These are phyloP conservation scores for Trichonephila clavata DNA, from an alignment of 1,140 invertebrate genomes.

Conservation along the genomic window DNA sequence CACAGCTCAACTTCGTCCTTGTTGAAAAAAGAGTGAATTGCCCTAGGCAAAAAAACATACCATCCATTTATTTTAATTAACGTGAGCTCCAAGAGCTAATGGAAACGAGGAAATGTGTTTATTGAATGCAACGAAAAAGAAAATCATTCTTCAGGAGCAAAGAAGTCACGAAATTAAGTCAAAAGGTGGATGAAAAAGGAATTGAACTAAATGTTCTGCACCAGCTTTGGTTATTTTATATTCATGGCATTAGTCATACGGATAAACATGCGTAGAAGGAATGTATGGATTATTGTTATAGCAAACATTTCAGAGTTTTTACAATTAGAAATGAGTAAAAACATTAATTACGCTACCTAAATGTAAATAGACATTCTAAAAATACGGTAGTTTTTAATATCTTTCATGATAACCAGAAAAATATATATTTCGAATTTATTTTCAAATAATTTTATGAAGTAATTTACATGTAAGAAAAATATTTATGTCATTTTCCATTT, in stretches of 20 bases:
- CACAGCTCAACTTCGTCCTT: neutral
- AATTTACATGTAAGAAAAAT: no score
- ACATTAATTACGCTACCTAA: no score
- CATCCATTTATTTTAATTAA: constrained; percentile 19
- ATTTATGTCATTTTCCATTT: no score
- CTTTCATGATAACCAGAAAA: no score
- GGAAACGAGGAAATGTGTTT: constrained; percentile 1
- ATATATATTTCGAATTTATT: no score
- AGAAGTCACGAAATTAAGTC: neutral
- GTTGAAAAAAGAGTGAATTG: neutral
- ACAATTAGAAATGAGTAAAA: no score
- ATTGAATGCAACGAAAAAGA: constrained; percentile 14
- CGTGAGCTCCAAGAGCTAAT: constrained; percentile 6
- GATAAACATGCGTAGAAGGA: neutral
- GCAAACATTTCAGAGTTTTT: no score
- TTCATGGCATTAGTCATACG: neutral
- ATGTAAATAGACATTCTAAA: no score
- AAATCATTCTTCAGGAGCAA: neutral
- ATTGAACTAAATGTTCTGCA: neutral
- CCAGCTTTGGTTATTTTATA: neutral
- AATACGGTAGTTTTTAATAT: no score
- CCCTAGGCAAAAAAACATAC: neutral
- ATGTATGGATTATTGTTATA: no score
- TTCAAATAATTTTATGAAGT: no score
- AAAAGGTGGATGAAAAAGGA: neutral